Evolutionary conservation across 92 coral and sea anemone genomes (phyloP), one percentile per base, ranked within the genome.

Genomic region (Zoanthus sansibaricus): DNA sequence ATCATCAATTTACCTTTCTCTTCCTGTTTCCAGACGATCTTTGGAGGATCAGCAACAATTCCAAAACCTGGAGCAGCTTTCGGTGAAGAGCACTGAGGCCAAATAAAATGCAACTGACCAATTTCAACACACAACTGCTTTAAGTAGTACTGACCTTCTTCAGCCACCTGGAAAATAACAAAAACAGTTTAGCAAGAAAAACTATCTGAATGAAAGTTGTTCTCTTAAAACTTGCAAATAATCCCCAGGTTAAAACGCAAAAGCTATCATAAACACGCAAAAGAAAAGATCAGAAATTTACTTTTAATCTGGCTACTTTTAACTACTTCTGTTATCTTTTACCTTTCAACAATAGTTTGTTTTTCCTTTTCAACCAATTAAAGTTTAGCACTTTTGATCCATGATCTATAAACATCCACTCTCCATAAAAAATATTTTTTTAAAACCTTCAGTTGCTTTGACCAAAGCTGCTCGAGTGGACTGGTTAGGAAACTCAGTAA

Each of bases 111-210:
- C 54, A 96, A 84, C 64, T 92, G 90, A n/a, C 99, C 99, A 64
- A 96, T 95, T 88, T 95, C 98, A 5, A 96, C 94, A 55, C 98
- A 90, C 68, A 96, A 86, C 77, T 96, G 99, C 83, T 92, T 95
- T 44, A 96, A 86, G 75, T 79, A 74, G 79, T 95, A 96, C 64
- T 94, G 94, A 0, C 99, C 99, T 82, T 91, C 94, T 21, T 92
- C 92, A 11, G 87, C 87, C 7, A 92, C 93, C 97, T 94, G 37
- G 8, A 71, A 72, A 61, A 37, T 54, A 33, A 44, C 78, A 58
- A 54, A 62, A 7, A 5, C 20, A 0, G 47, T n/a, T 42, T 20
- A 18, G 9, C 11, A 1, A 8, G 8, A n/a, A 1, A 31, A 20
- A 9, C 4, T 37, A 56, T 4, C 10, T 17, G 20, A 9, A 0